Base-by-base conservation (phyloP, 2,113 vertebrate genomes). In the Arenaria interpres region DNA sequence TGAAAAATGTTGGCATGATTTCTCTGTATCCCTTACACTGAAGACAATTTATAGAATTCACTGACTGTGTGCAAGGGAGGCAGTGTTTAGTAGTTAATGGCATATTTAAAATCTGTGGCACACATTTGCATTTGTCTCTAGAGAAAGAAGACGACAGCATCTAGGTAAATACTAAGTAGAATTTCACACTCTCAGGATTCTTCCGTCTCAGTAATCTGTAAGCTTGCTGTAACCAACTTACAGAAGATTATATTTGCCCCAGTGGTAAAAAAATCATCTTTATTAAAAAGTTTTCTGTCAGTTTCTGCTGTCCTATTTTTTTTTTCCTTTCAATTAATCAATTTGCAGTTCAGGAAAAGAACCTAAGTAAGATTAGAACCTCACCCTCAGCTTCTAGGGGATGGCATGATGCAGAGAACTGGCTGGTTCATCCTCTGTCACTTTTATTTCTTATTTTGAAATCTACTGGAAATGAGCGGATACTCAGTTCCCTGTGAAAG, bases 11-110 rank as follows among this genome's bases (percentile, higher is more conserved):
- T 54, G 32, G 28, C 88, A 89, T 4, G 1, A 48, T 77, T 97
- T 95, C 79, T 67, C 71, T 53, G 35, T 41, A 84, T 85, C 77
- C n/a, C 4, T 71, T 85, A 32, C 76, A 50, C 30, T 39, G 39
- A 90, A 82, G 66, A 46, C 23, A 78, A 62, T 39, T 56, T 73
- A 37, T 2, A 54, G 95, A 90, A 85, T 85, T 93, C 86, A 96
- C 67, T 79, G 63, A 4, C 66, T 80, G 20, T 17, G 43, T 80
- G 79, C 33, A 77, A 71, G 64, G 60, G 43, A 97, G 77, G 84
- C 80, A 79, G 20, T 41, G 67, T 53, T 91, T 51, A 18, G 94
- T 80, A 94, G 97, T 95, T 95, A 97, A 94, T 62, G 95, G 63
- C 77, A 51, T 51, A 57, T 91, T 96, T 87, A 56, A 91, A 86